phyloP scores from a whole-genome alignment of 1,140 invertebrate genomes.

The Scaptomyza pallida region DNA sequence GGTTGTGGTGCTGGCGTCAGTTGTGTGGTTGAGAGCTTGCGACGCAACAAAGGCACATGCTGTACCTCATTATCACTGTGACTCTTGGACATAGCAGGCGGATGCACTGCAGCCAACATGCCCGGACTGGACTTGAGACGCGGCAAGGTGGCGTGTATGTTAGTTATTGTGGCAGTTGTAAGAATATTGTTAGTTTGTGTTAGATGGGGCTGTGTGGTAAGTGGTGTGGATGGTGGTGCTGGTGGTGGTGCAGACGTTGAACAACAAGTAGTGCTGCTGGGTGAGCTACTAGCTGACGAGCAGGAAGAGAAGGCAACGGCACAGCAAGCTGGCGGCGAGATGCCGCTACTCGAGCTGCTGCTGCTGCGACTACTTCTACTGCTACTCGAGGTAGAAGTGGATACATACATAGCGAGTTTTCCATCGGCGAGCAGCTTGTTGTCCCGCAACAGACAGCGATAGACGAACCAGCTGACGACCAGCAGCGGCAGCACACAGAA shows the following conservation, averaged over 20 bases:
- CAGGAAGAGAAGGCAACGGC: conserved; percentile 30
- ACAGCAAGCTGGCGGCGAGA: conserved; percentile 18
- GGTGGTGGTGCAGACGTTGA: conserved; percentile 27
- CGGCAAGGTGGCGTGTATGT: conserved; percentile 64
- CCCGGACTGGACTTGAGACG: conserved; percentile 49
- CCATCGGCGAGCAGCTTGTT: conserved; percentile 86
- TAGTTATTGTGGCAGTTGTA: conserved; percentile 70
- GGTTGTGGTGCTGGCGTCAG: conserved; percentile 5
- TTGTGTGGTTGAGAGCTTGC: conserved; percentile 44
- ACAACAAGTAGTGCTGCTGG: conserved; percentile 43
- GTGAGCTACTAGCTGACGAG: conserved; percentile 47
- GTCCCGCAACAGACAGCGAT: conserved; percentile 87
- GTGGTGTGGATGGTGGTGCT: conserved; percentile 25
- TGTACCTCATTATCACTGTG: conserved; percentile 61
- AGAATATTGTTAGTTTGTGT: conserved; percentile 28
- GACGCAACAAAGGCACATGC: conserved; percentile 35
- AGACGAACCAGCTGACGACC: conserved; percentile 88
- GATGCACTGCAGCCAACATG: conserved; percentile 50
- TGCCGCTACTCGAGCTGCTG: conserved; percentile 35
- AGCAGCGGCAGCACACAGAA: conserved; percentile 91
- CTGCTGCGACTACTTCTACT: conserved; percentile 47
- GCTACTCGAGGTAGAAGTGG: conserved; percentile 72
- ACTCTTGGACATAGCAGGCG: conserved; percentile 69
- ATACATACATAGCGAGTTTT: conserved; percentile 90
- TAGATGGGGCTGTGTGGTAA: background rate